Base-by-base conservation (phyloP, 2,113 vertebrate species). In the Poecilia latipinna region DNA sequence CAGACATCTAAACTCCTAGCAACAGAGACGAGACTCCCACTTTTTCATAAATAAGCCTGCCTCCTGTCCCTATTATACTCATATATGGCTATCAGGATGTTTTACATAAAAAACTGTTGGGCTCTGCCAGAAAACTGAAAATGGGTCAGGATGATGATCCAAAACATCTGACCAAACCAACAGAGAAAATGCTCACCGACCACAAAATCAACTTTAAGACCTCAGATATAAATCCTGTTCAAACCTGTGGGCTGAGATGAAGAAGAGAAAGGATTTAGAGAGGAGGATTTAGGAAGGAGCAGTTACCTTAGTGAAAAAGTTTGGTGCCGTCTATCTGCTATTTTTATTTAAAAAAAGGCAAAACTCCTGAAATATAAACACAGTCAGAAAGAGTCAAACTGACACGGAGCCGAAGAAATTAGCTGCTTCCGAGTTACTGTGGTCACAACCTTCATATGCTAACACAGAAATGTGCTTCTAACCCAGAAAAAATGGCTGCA, bases 401-500 rank as follows among this genome's bases (percentile, higher is more conserved):
- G 51, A 10, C 24, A 54, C 2, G 22, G 39, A 42, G 39, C 39
- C 44, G 4, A 17, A 48, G 44, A 48, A 48, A 48, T 48, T 17
- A 19, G 44, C 44, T 48, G 19, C 22, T 57, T n/a, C 24, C 22
- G 24, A n/a, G 19, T 57, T 42, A 26, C 51, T 79, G 75, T 74
- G 37, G 68, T 62, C 35, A 67, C 28, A 61, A 31, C n/a, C 61
- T 70, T 15, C 64, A 29, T 60, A 63, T 33, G 29, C 54, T 65
- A 51, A 33, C 37, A 64, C 61, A 61, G 11, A 64, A 22, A 73
- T 29, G 65, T 66, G 42, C 29, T 72, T 57, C 44, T 76, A 33
- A 35, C 48, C 31, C 2, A 48, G 33, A 82, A 78, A 37, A 57
- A 61, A 28, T 15, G 62, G 12, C 74, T 68, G 79, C 73, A 75